Percentiles rank a stretch among this genome's conserved stretches.
Conservation (phyloP, 1,140 invertebrate species). For the Drosophila malerkotliana region DNA sequence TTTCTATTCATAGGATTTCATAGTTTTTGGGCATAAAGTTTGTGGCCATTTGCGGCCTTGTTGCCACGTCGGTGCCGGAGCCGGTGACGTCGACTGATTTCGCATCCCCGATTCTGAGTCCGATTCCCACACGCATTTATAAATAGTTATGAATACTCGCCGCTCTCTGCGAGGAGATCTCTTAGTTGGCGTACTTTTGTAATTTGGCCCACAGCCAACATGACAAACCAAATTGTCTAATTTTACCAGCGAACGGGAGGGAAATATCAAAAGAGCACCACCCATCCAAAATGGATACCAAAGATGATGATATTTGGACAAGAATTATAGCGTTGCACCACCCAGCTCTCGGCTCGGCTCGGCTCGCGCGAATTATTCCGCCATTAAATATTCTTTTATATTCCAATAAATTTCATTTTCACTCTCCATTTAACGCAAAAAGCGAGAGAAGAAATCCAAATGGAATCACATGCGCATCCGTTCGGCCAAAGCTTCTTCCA, state of each 20-base stretch:
- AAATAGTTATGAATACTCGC: slow-evolving; percentile 62
- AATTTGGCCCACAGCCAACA: slow-evolving; percentile 67
- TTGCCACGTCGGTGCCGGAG: slow-evolving; percentile 30
- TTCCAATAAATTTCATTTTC: slow-evolving; percentile 35
- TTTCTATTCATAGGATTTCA: slow-evolving; percentile 58
- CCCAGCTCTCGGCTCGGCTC: slow-evolving; percentile 1
- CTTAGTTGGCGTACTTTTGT: slow-evolving; percentile 59
- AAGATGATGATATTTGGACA: slow-evolving; percentile 45
- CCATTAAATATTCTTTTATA: slow-evolving; percentile 14
- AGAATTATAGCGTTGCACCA: slow-evolving; percentile 38
- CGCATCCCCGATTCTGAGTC: slow-evolving; percentile 8
- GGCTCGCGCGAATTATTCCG: slow-evolving; percentile 22
- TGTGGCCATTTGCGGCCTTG: slow-evolving; percentile 69
- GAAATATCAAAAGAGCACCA: slow-evolving; percentile 25
- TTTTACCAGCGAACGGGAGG: slow-evolving; percentile 54
- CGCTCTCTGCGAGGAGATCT: slow-evolving; percentile 24
- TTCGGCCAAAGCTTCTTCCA: slow-evolving; percentile 26
- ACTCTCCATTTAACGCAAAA: slow-evolving; percentile 25
- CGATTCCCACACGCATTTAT: slow-evolving; percentile 31
- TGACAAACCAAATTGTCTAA: slow-evolving; percentile 79
- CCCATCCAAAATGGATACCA: slow-evolving; percentile 11
- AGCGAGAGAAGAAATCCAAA: slow-evolving; percentile 17
- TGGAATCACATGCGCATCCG: slow-evolving; percentile 52
- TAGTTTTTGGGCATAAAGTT: slow-evolving; percentile 54
- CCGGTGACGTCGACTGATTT: slow-evolving; percentile 67